These are phyloP conservation scores for Gymnocephalus cernua DNA, from an alignment of 2,113 vertebrate genomes.

Conservation along the genomic window DNA sequence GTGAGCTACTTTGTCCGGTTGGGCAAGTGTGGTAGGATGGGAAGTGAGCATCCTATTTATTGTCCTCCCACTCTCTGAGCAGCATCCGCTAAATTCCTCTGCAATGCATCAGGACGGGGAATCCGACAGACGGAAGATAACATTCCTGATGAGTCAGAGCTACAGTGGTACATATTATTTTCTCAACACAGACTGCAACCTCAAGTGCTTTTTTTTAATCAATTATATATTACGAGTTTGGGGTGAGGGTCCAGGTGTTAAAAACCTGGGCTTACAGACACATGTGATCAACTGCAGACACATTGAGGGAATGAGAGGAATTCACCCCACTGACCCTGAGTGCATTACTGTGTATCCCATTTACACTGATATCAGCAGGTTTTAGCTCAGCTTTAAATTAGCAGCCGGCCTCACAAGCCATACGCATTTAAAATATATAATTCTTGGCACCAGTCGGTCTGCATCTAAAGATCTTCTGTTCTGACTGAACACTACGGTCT, in stretches of 20 bases:
- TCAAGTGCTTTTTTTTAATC: slow-evolving; percentile 49
- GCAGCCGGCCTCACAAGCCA: slow-evolving; percentile 42
- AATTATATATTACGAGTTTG: slow-evolving; percentile 32
- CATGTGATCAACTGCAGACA: slow-evolving; percentile 48
- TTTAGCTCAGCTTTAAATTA: slow-evolving; percentile 60
- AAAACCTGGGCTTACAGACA: slow-evolving; percentile 30
- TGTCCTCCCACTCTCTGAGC: slow-evolving; percentile 43
- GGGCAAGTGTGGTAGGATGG: slow-evolving; percentile 37
- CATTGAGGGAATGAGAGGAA: slow-evolving; percentile 13
- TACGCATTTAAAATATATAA: slow-evolving; percentile 53
- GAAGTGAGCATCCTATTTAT: slow-evolving; percentile 67
- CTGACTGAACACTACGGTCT: slow-evolving; percentile 55
- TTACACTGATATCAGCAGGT: slow-evolving; percentile 36
- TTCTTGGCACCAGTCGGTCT: slow-evolving; percentile 67
- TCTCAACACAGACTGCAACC: slow-evolving; percentile 7
- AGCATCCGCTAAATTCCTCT: slow-evolving; percentile 66
- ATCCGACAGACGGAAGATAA: slow-evolving; percentile 37
- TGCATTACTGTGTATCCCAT: slow-evolving; percentile 32
- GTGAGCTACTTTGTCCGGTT: slow-evolving; percentile 23
- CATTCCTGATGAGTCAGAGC: slow-evolving; percentile 59
- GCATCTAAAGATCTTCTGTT: slow-evolving; percentile 34
- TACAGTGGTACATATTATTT: slow-evolving; percentile 39
- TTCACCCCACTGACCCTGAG: slow-evolving; percentile 27
- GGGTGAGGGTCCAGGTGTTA: slow-evolving; percentile 53
- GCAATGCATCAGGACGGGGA: slow-evolving; percentile 46